Evolutionary conservation across 2,797 vertebrate genomes (phyloP).

Genomic region (Pelobates cultripes): DNA sequence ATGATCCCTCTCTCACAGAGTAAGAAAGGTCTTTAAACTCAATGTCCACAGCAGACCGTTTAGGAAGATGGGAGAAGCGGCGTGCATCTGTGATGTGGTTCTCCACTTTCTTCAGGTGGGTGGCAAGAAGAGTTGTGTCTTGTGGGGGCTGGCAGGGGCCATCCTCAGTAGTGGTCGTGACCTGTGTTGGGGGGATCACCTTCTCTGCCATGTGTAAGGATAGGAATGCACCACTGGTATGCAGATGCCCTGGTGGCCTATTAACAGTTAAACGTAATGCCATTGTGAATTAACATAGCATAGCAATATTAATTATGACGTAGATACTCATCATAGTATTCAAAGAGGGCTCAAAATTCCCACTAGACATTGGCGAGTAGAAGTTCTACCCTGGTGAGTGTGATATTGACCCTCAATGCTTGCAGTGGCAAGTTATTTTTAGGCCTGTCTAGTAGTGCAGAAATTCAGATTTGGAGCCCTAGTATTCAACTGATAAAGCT

Average conservation of each 20-base stretch:
- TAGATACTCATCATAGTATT: too few species aligned
- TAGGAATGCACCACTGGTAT: neutral
- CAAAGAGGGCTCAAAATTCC: too few species aligned
- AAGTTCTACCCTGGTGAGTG: too few species aligned
- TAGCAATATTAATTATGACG: too few species aligned
- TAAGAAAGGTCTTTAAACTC: conserved; percentile 95
- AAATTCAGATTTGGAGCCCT: too few species aligned
- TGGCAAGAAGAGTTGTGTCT: conserved; percentile 85
- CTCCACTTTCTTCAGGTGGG: conserved; percentile 97
- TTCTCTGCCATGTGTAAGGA: conserved; percentile 86
- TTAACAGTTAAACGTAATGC: neutral
- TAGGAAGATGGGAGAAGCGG: conserved; percentile 94
- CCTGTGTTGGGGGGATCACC: conserved; percentile 61
- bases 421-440: too few species aligned
- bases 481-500: too few species aligned
- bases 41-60: conserved; percentile 91
- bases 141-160: conserved; percentile 77
- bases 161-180: conserved; percentile 84
- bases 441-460: too few species aligned
- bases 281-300: too few species aligned
- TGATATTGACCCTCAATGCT: too few species aligned
- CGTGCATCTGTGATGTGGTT: conserved; percentile 98
- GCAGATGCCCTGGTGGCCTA: neutral
- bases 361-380: too few species aligned
- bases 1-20: conserved; percentile 92